Percentiles rank a stretch among this genome's conserved stretches.
phyloP scores from a whole-genome alignment of 2,797 vertebrate genomes.

The Amazonetta brasiliensis region DNA sequence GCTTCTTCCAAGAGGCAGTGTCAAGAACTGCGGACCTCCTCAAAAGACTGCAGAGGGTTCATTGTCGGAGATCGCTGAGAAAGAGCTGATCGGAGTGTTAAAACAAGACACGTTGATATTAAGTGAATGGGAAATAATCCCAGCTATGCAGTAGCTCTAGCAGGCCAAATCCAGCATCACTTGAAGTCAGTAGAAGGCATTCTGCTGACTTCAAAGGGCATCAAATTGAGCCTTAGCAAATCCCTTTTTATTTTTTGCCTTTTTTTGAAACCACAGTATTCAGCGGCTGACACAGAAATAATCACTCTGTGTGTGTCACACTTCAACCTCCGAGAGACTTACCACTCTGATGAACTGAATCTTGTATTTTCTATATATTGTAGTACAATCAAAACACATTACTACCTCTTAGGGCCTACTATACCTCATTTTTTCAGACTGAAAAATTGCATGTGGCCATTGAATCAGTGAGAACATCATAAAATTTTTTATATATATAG shows the following conservation, averaged over 20 bases:
- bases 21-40: conserved; percentile 45
- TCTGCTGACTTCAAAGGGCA: conserved; percentile 35
- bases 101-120: conserved; percentile 24
- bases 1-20: conserved; percentile 68
- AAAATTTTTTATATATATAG: conserved; percentile 92
- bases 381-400: conserved; percentile 95
- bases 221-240: conserved; percentile 39
- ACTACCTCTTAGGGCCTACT: conserved; percentile 96
- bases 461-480: conserved; percentile 90
- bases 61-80: conserved; percentile 41
- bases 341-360: conserved; percentile 83
- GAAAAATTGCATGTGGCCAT: conserved; percentile 89
- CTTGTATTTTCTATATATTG: conserved; percentile 86
- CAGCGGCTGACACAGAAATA: conserved; percentile 75
- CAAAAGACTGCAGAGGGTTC: conserved; percentile 22
- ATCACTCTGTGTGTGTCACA: conserved; percentile 71
- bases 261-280: conserved; percentile 77
- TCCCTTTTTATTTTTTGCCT: not conserved
- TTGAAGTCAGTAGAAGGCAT: conserved; percentile 25
- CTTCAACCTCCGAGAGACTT: conserved; percentile 82
- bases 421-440: conserved; percentile 95
- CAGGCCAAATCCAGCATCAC: conserved; percentile 47
- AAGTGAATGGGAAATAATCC: conserved; percentile 54
- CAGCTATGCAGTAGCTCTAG: conserved; percentile 63
- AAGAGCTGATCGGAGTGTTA: conserved; percentile 57